phyloP scores from a whole-genome alignment of 2,888 invertebrate species.

The Bombylius discolor region DNA sequence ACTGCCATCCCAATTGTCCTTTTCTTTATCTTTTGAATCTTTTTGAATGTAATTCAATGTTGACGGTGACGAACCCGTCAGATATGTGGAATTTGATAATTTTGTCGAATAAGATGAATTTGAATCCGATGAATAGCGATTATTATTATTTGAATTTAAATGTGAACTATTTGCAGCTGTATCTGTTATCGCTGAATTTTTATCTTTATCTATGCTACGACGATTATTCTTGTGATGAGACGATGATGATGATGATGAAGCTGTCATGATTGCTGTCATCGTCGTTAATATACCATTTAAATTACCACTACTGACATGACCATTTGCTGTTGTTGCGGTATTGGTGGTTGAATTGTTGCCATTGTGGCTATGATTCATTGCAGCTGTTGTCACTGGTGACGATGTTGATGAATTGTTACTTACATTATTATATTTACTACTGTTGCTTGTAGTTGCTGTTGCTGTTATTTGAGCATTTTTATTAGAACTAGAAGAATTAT shows the following conservation, averaged over 20 bases:
- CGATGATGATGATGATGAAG: conserved; percentile 16
- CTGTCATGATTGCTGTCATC: conserved; percentile 17
- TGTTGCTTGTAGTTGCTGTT: background rate
- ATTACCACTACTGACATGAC: conserved; percentile 12
- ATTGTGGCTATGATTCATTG: background rate
- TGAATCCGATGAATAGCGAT: conserved; percentile 18
- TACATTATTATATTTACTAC: conserved; percentile 11
- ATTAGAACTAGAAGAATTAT: conserved; percentile 17
- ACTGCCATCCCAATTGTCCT: conserved; percentile 11
- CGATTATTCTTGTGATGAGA: conserved; percentile 26
- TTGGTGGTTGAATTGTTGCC: conserved; percentile 4
- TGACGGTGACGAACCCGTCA: background rate
- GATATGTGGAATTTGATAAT: conserved; percentile 4
- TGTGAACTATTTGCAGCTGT: background rate
- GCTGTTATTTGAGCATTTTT: conserved; percentile 19
- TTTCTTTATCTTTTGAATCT: conserved; percentile 3
- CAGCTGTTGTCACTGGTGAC: background rate
- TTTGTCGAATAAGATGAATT: conserved; percentile 15
- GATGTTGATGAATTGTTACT: background rate
- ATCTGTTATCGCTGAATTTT: conserved; percentile 14
- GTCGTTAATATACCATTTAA: conserved; percentile 23
- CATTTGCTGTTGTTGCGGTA: conserved; percentile 13
- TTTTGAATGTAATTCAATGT: conserved; percentile 1
- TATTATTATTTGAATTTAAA: background rate
- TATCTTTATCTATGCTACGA: conserved; percentile 33